Evolutionary conservation across 1,140 invertebrate species (phyloP), one percentile per base, ranked within the genome.

Genomic region (Metopolophium dirhodum): DNA sequence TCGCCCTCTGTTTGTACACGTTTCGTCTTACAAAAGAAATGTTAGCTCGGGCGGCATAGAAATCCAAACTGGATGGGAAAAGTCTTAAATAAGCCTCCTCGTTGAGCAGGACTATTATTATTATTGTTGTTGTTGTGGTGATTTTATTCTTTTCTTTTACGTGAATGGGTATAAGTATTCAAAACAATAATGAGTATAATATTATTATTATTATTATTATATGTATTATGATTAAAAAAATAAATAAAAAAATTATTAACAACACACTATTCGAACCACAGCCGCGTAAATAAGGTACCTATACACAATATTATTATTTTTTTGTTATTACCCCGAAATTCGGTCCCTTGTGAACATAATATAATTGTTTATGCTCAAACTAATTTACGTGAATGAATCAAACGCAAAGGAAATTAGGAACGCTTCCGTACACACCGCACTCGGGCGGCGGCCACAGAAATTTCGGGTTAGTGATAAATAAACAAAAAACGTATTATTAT

Each of bases 11-110:
- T 54, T 37, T 54, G 86, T 88, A 35, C 47, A 47, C 45, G 88
- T 37, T 57, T 26, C 35, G 51, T 89, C 9, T 89, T 37, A 89
- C 49, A 57, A 89, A 57, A 41, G 49, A 89, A 89, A 37, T 9
- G 30, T 6, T 89, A 26, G n/a, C n/a, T 35, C 88, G 51, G 35
- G 51, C 7, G 18, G 37, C 30, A 89, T 47, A 89, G 51, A 89
- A 89, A 37, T 87, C 86, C 7, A 87, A n/a, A n/a, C 30, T 49
- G 30, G 23, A 89, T 57, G 51, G 49, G 49, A 35, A 54, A 89
- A 89, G 49, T 37, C 87, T 37, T 37, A 54, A 89, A 54, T 89
- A 54, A 54, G 49, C 87, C 49, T 89, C 18, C 86, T 49, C 86
- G 47, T 88, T 37, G 11, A 45, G 26, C 22, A 41, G 2, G 22